Base-by-base conservation (phyloP, 2,888 invertebrate species). In the Seira musarum region DNA sequence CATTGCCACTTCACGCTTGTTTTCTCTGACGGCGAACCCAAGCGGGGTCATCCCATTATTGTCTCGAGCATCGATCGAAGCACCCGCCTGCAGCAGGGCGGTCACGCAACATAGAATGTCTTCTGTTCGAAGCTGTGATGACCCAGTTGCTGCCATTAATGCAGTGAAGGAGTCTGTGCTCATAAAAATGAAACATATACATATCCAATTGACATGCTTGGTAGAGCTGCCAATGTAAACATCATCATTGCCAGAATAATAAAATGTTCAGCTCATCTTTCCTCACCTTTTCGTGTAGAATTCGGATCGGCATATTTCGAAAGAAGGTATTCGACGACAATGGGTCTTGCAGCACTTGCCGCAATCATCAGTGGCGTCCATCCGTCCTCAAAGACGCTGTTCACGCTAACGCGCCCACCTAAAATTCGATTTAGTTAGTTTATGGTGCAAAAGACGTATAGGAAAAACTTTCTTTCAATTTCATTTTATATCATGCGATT, bases 281-380 rank as follows among this genome's bases (percentile, higher is more conserved):
- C 21, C 13, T 19, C 30, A 83, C 83, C 83, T 53, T 74, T 74
- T 61, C 83, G 74, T 1, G 40, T 30, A 15, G 75, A 68, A 63
- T 83, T 81, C 2, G 83, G 79, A 71, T 83, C 83, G 15, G 81
- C 83, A 49, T 72, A 57, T 65, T 79, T 67, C 61, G 64, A 46
- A 40, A 83, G 15, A 2, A 83, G 53, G 63, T 79, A 83, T 49
- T 81, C 78, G 19, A 83, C 22, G 0, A 83, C 67, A 15, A 53
- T 19, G 0, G 83, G 83, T 13, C 81, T 64, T 6, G 80, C 83
- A 17, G 81, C 80, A 72, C 81, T 83, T 2, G 81, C 81, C 21
- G 81, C 81, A 13, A 83, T 68, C 83, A 83, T 83, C 5, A 83
- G 40, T 10, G 83, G 72, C 63, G 68, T 81, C 83, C 83, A 83